Conservation (phyloP, 1,140 invertebrate genomes). For the Drosophila bifasciata region DNA sequence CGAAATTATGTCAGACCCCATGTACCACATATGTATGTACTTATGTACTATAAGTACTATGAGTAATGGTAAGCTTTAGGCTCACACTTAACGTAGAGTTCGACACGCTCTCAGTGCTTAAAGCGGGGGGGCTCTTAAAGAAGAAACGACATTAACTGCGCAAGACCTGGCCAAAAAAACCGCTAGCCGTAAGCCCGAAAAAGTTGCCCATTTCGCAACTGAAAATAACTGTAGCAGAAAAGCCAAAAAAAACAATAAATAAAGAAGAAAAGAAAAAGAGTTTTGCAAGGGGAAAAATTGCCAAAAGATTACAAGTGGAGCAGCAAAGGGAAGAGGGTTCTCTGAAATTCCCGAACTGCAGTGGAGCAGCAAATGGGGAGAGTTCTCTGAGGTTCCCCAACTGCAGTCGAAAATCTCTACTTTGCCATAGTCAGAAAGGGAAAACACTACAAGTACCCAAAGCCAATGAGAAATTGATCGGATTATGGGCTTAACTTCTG, state of each 20-base stretch:
- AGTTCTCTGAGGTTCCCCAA: not conserved
- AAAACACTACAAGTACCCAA: constrained; percentile 2
- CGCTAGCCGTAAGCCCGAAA: constrained; percentile 46
- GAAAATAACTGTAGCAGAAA: constrained; percentile 53
- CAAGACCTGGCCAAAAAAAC: constrained; percentile 50
- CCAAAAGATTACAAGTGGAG: constrained; percentile 22
- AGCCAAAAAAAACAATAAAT: constrained; percentile 7
- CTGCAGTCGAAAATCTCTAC: too few relatives aligned
- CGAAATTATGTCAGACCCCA: constrained; percentile 41
- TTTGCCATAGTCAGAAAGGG: not conserved
- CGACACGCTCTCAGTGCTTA: constrained; percentile 45
- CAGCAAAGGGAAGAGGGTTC: not conserved
- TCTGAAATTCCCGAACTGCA: too few relatives aligned
- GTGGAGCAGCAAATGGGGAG: too few relatives aligned
- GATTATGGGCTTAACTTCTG: too few relatives aligned
- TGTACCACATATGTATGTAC: too few relatives aligned
- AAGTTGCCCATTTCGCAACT: constrained; percentile 54
- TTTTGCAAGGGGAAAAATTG: constrained; percentile 28
- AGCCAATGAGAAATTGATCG: too few relatives aligned
- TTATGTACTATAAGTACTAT: not conserved
- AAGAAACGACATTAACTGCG: constrained; percentile 59
- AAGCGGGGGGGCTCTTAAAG: constrained; percentile 38
- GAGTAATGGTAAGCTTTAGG: constrained; percentile 9
- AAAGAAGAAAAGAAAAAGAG: constrained; percentile 40
- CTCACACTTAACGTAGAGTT: constrained; percentile 20